Evolutionary conservation across 2,888 invertebrate species (phyloP).

Genomic region (Napeogenes inachia): DNA sequence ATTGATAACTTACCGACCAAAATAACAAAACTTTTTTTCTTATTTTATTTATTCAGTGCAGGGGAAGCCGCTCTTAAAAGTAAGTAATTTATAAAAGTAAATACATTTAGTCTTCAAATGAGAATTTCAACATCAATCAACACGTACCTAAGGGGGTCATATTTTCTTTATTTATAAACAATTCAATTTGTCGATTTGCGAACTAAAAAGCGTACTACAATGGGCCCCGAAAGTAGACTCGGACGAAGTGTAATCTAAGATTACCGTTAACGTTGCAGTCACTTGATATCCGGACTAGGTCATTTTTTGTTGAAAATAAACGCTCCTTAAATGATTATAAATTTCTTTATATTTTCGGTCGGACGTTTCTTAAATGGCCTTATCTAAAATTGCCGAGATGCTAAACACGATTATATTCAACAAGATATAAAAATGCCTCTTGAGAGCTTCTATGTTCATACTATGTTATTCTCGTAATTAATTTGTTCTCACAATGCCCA

Average conservation of each 20-base stretch:
- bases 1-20: too few relatives aligned
- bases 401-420: too few relatives aligned
- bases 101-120: too few relatives aligned
- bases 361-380: background rate
- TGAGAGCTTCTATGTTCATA: too few relatives aligned
- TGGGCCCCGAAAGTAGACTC: conserved; percentile 56
- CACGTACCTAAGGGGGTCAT: background rate
- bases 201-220: conserved; percentile 53
- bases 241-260: conserved; percentile 63
- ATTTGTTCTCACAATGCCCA: too few relatives aligned
- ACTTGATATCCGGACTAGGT: conserved; percentile 70
- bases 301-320: conserved; percentile 59
- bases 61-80: too few relatives aligned
- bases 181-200: conserved; percentile 41
- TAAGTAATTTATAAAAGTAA: too few relatives aligned
- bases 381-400: background rate
- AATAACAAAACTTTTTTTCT: too few relatives aligned
- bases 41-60: too few relatives aligned
- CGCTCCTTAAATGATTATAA: conserved; percentile 25
- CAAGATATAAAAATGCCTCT: too few relatives aligned
- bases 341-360: conserved; percentile 22
- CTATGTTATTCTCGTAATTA: too few relatives aligned
- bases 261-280: conserved; percentile 71
- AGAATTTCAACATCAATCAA: too few relatives aligned
- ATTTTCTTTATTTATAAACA: conserved; percentile 5